Base-by-base conservation (phyloP, 2,797 vertebrate species). In the Avahi laniger region DNA sequence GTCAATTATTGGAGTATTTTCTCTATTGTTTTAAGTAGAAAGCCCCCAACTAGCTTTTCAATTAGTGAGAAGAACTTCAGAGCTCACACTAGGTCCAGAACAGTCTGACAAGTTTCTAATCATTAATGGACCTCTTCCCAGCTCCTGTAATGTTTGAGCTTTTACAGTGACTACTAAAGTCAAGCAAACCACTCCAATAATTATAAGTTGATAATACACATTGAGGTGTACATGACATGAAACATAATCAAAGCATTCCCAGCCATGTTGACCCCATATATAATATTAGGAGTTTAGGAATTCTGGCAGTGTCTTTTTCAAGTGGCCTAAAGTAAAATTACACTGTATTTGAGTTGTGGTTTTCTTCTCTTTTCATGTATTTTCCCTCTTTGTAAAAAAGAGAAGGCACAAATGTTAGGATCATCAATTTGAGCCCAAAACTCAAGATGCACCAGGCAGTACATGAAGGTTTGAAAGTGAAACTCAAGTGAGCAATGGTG, bases 121-220 rank as follows among this genome's bases (percentile, higher is more conserved):
- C 50, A n/a, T 75, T 89, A 88, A 91, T 10, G 87, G 76, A 95
- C 50, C 70, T 30, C 0, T 93, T 96, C 96, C 75, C 96, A 96
- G 33, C n/a, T 8, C 15, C 67, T 83, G 3, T 18, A 65, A 93
- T 91, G 82, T 78, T 83, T 88, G 11, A 13, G 20, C 65, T 70
- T 91, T 59, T 93, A 93, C 48, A 82, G 12, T 81, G 48, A 78
- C 35, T 89, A 63, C 83, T 67, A 35, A 89, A 97, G 94, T 82
- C 83, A 95, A 95, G 61, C 14, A 94, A 78, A 0, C 54, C 28
- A 89, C 41, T 76, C 15, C 82, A 41, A 22, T 91, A 89, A 94
- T 97, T 80, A 65, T 89, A 81, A 81, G 96, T 70, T 93, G 97
- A 75, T 91, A 93, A 93, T 94, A 92, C 67, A 79, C 41, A 87